Evolutionary conservation across 2,888 invertebrate species (phyloP).

Genomic region (Eulithis prunata): DNA sequence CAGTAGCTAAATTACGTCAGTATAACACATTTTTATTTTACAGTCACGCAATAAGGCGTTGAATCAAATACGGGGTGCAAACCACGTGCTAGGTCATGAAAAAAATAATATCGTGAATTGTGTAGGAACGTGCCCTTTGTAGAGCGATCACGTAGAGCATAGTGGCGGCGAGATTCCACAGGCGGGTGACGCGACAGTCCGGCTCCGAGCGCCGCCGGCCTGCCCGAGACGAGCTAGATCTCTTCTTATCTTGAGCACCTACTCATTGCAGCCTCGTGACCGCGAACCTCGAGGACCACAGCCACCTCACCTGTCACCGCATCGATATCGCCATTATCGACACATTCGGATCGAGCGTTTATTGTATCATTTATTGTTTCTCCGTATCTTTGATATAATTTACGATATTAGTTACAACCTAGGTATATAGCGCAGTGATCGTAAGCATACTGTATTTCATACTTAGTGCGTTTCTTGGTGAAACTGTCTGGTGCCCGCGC

Average conservation of each 20-base stretch:
- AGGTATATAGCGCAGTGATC: slow-evolving; percentile 44
- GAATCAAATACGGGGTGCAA: slow-evolving; percentile 43
- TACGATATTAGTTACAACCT: slow-evolving; percentile 40
- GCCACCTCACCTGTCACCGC: slow-evolving; percentile 47
- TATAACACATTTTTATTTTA: slow-evolving; percentile 31
- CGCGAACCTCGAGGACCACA: slow-evolving; percentile 41
- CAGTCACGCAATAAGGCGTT: slow-evolving; percentile 35
- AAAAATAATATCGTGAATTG: slow-evolving; percentile 57
- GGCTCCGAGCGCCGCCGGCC: slow-evolving; percentile 51
- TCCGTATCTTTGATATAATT: slow-evolving; percentile 51
- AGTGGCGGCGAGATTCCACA: slow-evolving; percentile 48
- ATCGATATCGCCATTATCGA: slow-evolving; percentile 56
- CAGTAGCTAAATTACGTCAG: slow-evolving; percentile 43
- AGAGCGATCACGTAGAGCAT: slow-evolving; percentile 60
- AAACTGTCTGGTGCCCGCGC: slow-evolving; percentile 25
- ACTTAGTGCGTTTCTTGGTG: slow-evolving; percentile 45
- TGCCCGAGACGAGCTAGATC: slow-evolving; percentile 53
- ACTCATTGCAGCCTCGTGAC: slow-evolving; percentile 62
- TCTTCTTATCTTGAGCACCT: slow-evolving; percentile 63
- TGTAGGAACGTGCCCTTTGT: slow-evolving; percentile 61
- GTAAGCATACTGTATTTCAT: slow-evolving; percentile 41
- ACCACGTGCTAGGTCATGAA: slow-evolving; percentile 51
- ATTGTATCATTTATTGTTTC: slow-evolving; percentile 51
- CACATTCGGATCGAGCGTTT: slow-evolving; percentile 55
- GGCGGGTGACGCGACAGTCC: slow-evolving; percentile 56